Base-by-base conservation (phyloP, 2,797 vertebrate species). In the Catharus ustulatus region DNA sequence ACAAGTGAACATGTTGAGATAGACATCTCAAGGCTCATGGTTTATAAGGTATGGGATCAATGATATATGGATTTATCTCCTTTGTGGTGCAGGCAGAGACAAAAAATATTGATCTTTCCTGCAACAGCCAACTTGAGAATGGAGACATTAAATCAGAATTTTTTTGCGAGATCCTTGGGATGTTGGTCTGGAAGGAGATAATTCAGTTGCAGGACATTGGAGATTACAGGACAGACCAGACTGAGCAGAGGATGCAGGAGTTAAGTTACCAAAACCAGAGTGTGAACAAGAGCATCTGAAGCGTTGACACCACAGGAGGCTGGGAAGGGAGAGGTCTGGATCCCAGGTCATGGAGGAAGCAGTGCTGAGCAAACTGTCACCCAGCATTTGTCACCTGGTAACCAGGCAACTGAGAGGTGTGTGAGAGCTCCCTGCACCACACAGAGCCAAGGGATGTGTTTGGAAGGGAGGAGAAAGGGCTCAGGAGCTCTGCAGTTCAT, bases 381-480 rank as follows among this genome's bases (percentile, higher is more conserved):
- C 73, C 64, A 78, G 86, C 45, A 84, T 92, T 94, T 96, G 73
- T 95, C 95, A 96, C 72, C 87, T 94, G 93, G 97, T 97, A 96
- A 97, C 96, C 91, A 97, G 84, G 97, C 96, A 98, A 98, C 96
- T 89, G 85, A 95, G 94, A 94, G 92, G 94, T 90, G 75, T 95
- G 90, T 84, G 93, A 96, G 94, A 95, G 89, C 84, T 87, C 79
- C 62, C 73, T 89, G 81, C 68, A 43, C 90, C 81, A 64, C 55
- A 51, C 27, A 26, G 77, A 95, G 89, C 51, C 87, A 91, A 90
- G 59, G 55, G 48, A 93, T 84, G 61, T 80, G 49, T 88, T 96
- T 92, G 88, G 89, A 94, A 95, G 72, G 74, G 91, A 93, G 62
- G 61, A 34, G 66, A 85, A 77, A 68, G 57, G 54, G 75, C 78